Conservation (phyloP, 2,888 invertebrate genomes). For the Heliconius hortense region DNA sequence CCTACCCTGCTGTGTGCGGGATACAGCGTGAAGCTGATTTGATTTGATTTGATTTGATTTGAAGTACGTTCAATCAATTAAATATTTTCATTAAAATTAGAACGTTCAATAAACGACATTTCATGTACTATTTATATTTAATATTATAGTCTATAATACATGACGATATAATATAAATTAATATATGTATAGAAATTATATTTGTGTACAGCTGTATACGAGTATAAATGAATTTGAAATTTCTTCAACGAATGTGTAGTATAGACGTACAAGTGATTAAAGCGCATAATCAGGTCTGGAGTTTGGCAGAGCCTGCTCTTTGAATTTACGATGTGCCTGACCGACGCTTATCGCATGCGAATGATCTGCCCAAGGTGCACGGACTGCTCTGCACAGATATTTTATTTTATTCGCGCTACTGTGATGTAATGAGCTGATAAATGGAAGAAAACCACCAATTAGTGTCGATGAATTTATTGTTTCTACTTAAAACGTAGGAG, state of each 20-base stretch:
- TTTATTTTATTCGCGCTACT: conserved; percentile 83
- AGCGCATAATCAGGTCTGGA: conserved; percentile 78
- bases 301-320: conserved; percentile 78
- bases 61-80: background rate
- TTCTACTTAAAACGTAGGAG: conserved; percentile 82
- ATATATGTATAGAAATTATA: background rate
- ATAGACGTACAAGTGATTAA: conserved; percentile 69
- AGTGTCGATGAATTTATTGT: conserved; percentile 83
- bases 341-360: conserved; percentile 81
- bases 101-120: background rate
- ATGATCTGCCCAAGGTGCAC: conserved; percentile 80
- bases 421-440: conserved; percentile 83
- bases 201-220: background rate
- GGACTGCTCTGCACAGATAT: conserved; percentile 76
- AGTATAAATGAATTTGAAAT: background rate
- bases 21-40: no score
- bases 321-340: conserved; percentile 82
- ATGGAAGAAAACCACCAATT: conserved; percentile 83
- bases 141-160: no score
- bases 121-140: background rate
- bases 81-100: no score
- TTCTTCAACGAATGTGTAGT: conserved; percentile 18
- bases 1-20: no score
- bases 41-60: no score
- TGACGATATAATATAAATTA: background rate